These are phyloP conservation scores for Phymanthus crucifer DNA, from an alignment of 92 coral and sea anemone species.

Conservation along the genomic window DNA sequence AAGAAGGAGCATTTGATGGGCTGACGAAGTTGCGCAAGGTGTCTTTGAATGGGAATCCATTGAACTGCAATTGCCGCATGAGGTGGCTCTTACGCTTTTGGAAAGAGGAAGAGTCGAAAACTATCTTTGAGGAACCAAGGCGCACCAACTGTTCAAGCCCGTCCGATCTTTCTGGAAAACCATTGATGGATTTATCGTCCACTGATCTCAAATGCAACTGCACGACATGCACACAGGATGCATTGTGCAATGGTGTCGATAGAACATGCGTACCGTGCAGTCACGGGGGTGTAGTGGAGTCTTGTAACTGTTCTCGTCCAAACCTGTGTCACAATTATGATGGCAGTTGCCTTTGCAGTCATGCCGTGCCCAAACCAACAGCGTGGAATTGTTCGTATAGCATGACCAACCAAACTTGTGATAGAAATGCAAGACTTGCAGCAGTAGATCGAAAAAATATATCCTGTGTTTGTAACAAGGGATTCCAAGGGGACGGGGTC, in stretches of 20 bases:
- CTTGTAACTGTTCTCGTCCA: slow-evolving; percentile 52
- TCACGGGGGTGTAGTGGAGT: slow-evolving; percentile 24
- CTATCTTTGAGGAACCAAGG: slow-evolving; percentile 16
- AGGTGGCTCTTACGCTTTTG: slow-evolving; percentile 50
- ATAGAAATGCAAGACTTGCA: slow-evolving; percentile 42
- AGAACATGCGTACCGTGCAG: slow-evolving; percentile 41
- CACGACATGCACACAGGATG: slow-evolving; percentile 34
- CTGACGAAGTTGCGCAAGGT: slow-evolving; percentile 29
- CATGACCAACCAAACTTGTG: slow-evolving; percentile 60
- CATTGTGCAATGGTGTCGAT: slow-evolving; percentile 27
- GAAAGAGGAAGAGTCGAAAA: slow-evolving; percentile 4
- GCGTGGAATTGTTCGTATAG: slow-evolving; percentile 51
- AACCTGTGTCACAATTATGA: slow-evolving; percentile 4
- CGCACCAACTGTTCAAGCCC: slow-evolving; percentile 42
- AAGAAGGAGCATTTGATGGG: slow-evolving; percentile 33
- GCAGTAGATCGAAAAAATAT: slow-evolving; percentile 38
- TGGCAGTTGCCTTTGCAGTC: slow-evolving; percentile 38
- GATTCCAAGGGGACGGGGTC: slow-evolving; percentile 65
- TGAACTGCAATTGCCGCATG: slow-evolving; percentile 64
- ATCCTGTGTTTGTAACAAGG: slow-evolving; percentile 60
- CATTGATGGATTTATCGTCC: slow-evolving; percentile 22
- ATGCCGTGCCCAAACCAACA: neutral
- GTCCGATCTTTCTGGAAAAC: slow-evolving; percentile 22
- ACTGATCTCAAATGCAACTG: slow-evolving; percentile 63
- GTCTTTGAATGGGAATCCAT: slow-evolving; percentile 50